Base-by-base conservation (phyloP, 2,797 vertebrate genomes). In the Gymnothorax javanicus region DNA sequence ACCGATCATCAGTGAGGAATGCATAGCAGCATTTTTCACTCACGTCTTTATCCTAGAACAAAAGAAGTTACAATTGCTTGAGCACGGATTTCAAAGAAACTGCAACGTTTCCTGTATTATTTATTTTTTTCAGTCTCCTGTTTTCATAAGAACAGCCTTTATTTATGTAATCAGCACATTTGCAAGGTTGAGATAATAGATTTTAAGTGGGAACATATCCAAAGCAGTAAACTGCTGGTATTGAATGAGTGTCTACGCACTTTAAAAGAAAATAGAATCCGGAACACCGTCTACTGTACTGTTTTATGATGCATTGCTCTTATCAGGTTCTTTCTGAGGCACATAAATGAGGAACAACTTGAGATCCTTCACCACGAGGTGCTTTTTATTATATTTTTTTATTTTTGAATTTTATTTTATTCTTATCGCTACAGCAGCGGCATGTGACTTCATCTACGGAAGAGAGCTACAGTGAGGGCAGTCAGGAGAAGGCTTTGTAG, bases 381-480 rank as follows among this genome's bases (percentile, higher is more conserved):
- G 17, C 25, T 25, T 75, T 75, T 33, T 25, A 33, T n/a, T n/a
- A 8, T 33, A 12, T 52, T 79, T 43, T 43, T 50, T 75, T 17
- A 4, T 64, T 17, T 64, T 2, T 1, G 33, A 25, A 23, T 71
- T 71, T 71, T 23, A 25, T 17, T 17, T 15, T 5, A 6, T 69
- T 69, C 25, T 69, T 71, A 8, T 71, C 69, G 5, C 0, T 4
- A 71, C 1, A 8, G 9, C 50, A 54, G 43, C 15, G 43, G 50
- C 52, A 81, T 58, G 54, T 15, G 15, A 3, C 23, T n/a, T 9
- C 23, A n/a, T 86, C n/a, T n/a, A 58, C 23, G 59, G 9, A 23
- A 57, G 84, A 43, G 87, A 73, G 84, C 23, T 52, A 56, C 62
- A 69, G 82, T 69, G 85, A 85, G 83, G 79, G 60, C 85, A 71